A percentile compares a stretch with the other conserved stretches of the same genome.
These are phyloP conservation scores for Bugula neritina DNA, from an alignment of 2,888 invertebrate species.

Conservation along the genomic window DNA sequence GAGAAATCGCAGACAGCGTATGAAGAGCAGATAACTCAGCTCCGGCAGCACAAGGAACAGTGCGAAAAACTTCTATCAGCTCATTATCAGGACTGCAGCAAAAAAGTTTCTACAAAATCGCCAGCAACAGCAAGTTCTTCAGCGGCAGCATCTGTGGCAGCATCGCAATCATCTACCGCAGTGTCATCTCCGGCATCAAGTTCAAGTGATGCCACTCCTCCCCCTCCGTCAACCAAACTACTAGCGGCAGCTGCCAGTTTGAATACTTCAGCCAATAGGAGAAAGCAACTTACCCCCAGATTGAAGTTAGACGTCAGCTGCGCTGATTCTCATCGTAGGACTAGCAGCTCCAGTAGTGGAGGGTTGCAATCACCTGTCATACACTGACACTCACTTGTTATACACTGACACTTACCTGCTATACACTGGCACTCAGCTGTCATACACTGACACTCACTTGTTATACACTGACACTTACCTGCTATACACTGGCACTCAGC, in stretches of 20 bases:
- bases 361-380: conserved; percentile 16
- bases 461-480: background rate
- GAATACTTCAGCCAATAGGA: background rate
- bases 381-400: background rate
- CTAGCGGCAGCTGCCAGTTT: background rate
- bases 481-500: background rate
- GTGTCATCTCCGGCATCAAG: background rate
- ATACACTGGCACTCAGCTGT: background rate
- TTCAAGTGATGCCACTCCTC: background rate
- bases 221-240: background rate
- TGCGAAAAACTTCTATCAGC: conserved; percentile 5
- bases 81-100: conserved; percentile 13
- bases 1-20: background rate
- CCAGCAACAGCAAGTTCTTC: background rate
- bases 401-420: background rate
- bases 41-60: background rate
- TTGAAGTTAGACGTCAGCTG: conserved; percentile 9
- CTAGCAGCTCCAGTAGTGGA: conserved; percentile 19
- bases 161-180: background rate
- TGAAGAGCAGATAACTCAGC: conserved; percentile 16
- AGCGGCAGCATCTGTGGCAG: background rate
- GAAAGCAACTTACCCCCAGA: background rate
- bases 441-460: background rate
- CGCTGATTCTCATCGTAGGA: background rate
- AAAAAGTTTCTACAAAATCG: background rate